Evolutionary conservation across 2,113 vertebrate species (phyloP), one percentile per base, ranked within the genome.

Genomic region (Genyomyrus donnyi): DNA sequence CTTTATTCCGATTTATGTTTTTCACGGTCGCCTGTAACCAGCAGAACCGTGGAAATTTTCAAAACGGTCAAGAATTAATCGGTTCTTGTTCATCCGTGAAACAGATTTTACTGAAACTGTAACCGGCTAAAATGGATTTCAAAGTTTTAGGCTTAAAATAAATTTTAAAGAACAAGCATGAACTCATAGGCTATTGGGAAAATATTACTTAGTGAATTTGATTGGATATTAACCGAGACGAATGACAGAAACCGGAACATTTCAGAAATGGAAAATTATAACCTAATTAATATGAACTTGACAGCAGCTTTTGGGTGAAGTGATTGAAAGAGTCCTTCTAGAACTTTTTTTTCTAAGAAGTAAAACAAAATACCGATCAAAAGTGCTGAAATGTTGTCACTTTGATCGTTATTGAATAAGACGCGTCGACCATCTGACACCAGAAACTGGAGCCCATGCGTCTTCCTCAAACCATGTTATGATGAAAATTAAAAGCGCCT

Each of bases 21-120:
- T 96, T 95, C 95, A 96, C 95, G 95, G 95, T 93, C 90, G 91
- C 89, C 80, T 92, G 93, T 48, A 91, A 94, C 95, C 94, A 88
- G 86, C 80, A 90, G 70, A 90, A 95, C 91, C 93, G 91, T 94
- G 92, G 92, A 1, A 50, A 91, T 93, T 93, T 94, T 93, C 89
- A 91, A 90, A 92, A 62, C 85, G 89, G 48, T 91, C 89, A 88
- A 90, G 91, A 62, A 10, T 48, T 85, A 92, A 91, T 91, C 88
- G 90, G 74, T 89, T 89, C 90, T 86, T 90, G 91, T 90, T 91
- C 84, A 21, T 90, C 80, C 87, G 90, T 90, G 90, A 49, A 85
- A 88, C 90, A 45, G 90, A 93, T 92, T 93, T 92, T 39, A 39
- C 31, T 21, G 7, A 88, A 35, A 88, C 17, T 53, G 87, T 58